A percentile compares a stretch with the other conserved stretches of the same genome.
Evolutionary conservation across 2,888 invertebrate species (phyloP).

Genomic region (Pollenia labialis): DNA sequence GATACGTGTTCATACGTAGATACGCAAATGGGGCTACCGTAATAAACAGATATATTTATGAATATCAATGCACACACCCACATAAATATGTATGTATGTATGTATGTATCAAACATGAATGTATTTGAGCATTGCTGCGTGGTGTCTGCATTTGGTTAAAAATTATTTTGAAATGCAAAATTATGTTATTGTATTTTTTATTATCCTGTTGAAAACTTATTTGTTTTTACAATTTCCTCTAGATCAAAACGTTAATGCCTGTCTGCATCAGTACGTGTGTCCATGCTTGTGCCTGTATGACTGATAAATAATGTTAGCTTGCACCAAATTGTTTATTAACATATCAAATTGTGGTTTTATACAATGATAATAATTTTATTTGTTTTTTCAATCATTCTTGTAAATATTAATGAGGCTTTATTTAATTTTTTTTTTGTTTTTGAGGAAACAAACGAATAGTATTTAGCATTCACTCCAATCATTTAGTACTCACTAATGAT

Average conservation of each 20-base stretch:
- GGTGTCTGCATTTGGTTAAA: not conserved
- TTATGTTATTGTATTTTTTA: not conserved
- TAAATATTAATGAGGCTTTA: slow-evolving; percentile 68
- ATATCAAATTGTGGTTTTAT: slow-evolving; percentile 70
- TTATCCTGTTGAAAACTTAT: slow-evolving; percentile 27
- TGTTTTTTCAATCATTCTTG: slow-evolving; percentile 67
- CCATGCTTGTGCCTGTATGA: not conserved
- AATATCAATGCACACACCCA: not conserved
- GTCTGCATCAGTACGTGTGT: not conserved
- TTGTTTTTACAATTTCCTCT: slow-evolving; percentile 48
- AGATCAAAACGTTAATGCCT: slow-evolving; percentile 37
- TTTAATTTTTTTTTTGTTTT: slow-evolving; percentile 45
- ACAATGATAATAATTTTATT: slow-evolving; percentile 69
- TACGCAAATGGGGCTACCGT: not conserved
- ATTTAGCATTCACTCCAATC: slow-evolving; percentile 15
- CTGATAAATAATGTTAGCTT: slow-evolving; percentile 60
- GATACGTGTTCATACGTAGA: not conserved
- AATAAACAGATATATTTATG: not conserved
- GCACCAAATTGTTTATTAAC: slow-evolving; percentile 68
- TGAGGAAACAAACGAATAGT: not conserved
- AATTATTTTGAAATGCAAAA: slow-evolving; percentile 16
- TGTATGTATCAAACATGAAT: not conserved
- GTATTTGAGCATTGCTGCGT: not conserved
- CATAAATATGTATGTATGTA: not conserved
- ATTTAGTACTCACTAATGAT: slow-evolving; percentile 48